Evolutionary conservation across 2,797 vertebrate species (phyloP).

Genomic region (Chelon auratus): DNA sequence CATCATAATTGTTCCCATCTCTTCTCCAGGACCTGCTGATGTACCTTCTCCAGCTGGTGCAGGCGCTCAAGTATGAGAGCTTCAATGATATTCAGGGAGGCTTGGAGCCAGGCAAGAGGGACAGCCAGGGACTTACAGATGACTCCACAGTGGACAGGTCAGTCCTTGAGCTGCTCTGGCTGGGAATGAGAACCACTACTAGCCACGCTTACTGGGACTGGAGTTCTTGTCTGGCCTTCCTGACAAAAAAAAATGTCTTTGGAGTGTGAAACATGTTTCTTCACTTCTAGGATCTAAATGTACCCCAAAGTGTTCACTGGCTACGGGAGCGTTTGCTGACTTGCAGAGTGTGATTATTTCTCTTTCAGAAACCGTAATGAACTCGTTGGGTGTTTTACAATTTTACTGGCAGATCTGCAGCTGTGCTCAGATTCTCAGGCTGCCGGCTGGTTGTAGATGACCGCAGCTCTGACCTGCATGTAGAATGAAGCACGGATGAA

Average conservation of each 20-base stretch:
- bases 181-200: constrained; percentile 2
- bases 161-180: constrained; percentile 47
- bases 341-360: constrained; percentile 62
- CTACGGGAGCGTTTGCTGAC: constrained; percentile 12
- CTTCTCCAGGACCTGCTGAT: constrained; percentile 91
- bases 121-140: constrained; percentile 91
- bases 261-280: constrained; percentile 1
- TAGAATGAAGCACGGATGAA: constrained; percentile 15
- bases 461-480: constrained; percentile 18
- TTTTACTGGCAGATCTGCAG: constrained; percentile 55
- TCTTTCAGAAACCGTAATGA: constrained; percentile 57
- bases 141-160: constrained; percentile 90
- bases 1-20: not conserved
- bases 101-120: constrained; percentile 92
- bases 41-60: constrained; percentile 97
- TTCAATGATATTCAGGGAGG: constrained; percentile 96
- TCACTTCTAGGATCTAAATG: constrained; percentile 53
- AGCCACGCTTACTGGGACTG: too few species aligned
- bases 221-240: not conserved
- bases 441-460: constrained; percentile 24
- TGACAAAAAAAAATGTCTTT: constrained; percentile 3
- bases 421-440: constrained; percentile 19
- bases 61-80: constrained; percentile 97
- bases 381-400: constrained; percentile 21
- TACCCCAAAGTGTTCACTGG: constrained; percentile 32